Conservation (phyloP, 2,888 invertebrate genomes). For the Desoria tigrina region DNA sequence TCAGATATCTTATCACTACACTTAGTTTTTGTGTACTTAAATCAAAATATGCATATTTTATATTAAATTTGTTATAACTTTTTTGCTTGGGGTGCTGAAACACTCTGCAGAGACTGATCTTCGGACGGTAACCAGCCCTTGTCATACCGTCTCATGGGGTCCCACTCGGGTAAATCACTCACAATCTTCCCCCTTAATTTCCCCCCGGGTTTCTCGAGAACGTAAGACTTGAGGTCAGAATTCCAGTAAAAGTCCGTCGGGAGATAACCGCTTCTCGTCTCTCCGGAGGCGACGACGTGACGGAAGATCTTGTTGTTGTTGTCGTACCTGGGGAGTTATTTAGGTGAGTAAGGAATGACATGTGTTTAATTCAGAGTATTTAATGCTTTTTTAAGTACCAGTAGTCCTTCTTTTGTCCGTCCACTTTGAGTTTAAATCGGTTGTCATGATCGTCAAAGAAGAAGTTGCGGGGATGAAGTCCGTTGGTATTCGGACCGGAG, state of each 20-base stretch:
- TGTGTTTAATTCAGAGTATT: neutral
- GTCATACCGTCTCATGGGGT: conserved; percentile 27
- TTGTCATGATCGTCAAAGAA: conserved; percentile 27
- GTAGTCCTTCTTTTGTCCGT: neutral
- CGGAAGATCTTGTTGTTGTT: conserved; percentile 24
- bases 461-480: conserved; percentile 25
- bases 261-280: conserved; percentile 19
- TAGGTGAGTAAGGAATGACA: neutral
- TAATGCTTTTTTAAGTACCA: neutral
- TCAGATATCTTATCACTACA: too few relatives aligned
- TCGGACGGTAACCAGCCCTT: conserved; percentile 21
- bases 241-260: conserved; percentile 30
- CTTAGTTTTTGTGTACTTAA: too few relatives aligned
- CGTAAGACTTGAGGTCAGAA: conserved; percentile 15
- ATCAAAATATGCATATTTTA: too few relatives aligned
- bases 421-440: conserved; percentile 12
- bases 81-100: too few relatives aligned
- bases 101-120: conserved; percentile 2
- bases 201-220: conserved; percentile 1
- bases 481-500: conserved; percentile 10
- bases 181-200: neutral
- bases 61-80: too few relatives aligned
- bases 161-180: conserved; percentile 26
- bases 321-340: conserved; percentile 13
- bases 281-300: conserved; percentile 22